Conservation (phyloP, 2,797 vertebrate genomes). For the Miichthys miiuy region DNA sequence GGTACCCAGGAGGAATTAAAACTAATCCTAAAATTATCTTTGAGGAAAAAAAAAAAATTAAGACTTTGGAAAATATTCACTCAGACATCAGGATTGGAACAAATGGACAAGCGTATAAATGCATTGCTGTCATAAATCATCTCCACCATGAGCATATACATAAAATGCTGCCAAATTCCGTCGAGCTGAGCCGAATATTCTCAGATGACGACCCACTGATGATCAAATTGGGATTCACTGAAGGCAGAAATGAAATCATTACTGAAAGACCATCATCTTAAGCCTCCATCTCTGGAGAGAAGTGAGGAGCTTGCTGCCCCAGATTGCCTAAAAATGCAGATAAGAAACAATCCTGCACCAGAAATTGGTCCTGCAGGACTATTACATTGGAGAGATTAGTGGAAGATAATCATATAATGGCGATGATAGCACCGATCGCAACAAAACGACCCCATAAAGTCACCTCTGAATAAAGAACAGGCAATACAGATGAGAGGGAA, state of each 20-base stretch:
- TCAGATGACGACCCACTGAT: constrained; percentile 21
- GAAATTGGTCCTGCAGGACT: constrained; percentile 79
- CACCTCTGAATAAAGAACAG: constrained; percentile 70
- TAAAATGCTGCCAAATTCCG: not conserved
- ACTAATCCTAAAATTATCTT: constrained; percentile 51
- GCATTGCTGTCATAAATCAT: not conserved
- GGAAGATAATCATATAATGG: constrained; percentile 77
- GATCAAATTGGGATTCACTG: constrained; percentile 67
- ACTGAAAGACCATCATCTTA: constrained; percentile 77
- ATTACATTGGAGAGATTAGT: constrained; percentile 72
- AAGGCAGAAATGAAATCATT: constrained; percentile 76
- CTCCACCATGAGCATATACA: not conserved
- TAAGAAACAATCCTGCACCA: constrained; percentile 72
- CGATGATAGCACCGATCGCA: constrained; percentile 64
- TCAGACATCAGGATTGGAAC: not conserved
- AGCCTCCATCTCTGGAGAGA: constrained; percentile 73
- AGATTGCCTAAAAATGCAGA: constrained; percentile 80
- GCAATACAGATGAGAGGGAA: constrained; percentile 57
- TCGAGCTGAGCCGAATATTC: constrained; percentile 31
- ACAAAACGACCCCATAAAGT: constrained; percentile 73
- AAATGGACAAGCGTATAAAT: not conserved
- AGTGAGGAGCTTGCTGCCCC: constrained; percentile 66
- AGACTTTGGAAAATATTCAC: constrained; percentile 17
- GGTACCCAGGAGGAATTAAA: constrained; percentile 37
- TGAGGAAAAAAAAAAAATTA: not conserved